A percentile compares a stretch with the other conserved stretches of the same genome.
These are phyloP conservation scores for Chironomus tepperi DNA, from an alignment of 1,140 invertebrate species.

Conservation along the genomic window DNA sequence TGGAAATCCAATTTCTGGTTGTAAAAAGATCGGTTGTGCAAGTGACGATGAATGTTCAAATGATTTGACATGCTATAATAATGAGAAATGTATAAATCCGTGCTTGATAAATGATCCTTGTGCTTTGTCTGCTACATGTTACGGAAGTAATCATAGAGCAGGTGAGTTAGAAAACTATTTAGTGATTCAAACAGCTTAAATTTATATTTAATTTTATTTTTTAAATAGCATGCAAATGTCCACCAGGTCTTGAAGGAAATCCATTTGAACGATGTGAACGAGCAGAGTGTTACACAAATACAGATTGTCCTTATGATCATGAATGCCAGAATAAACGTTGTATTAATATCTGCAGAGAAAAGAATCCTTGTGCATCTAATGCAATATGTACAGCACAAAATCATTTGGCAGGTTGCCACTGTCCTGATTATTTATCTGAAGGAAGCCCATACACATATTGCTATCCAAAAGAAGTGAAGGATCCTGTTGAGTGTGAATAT, in stretches of 20 bases:
- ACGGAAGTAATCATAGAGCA: slow-evolving; percentile 62
- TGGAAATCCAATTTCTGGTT: slow-evolving; percentile 73
- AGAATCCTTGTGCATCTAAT: slow-evolving; percentile 66
- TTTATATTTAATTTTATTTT: no score
- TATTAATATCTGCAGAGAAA: slow-evolving; percentile 59
- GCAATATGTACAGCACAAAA: slow-evolving; percentile 69
- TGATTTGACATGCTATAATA: slow-evolving; percentile 72
- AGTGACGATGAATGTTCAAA: slow-evolving; percentile 68
- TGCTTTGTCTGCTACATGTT: slow-evolving; percentile 72
- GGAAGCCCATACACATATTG: slow-evolving; percentile 75
- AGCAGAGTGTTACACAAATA: slow-evolving; percentile 67
- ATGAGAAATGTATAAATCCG: slow-evolving; percentile 68
- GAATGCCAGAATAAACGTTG: slow-evolving; percentile 63
- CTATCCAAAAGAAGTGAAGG: slow-evolving; percentile 41
- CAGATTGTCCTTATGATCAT: slow-evolving; percentile 61
- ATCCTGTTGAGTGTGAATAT: slow-evolving; percentile 59
- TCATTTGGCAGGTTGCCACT: slow-evolving; percentile 64
- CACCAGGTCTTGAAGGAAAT: slow-evolving; percentile 59
- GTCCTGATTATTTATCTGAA: slow-evolving; percentile 59
- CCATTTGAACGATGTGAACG: slow-evolving; percentile 67
- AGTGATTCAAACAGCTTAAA: no score
- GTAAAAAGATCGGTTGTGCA: slow-evolving; percentile 70
- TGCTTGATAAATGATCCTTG: slow-evolving; percentile 70
- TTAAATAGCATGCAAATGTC: slow-evolving; percentile 67
- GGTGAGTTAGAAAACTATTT: no score